Evolutionary conservation across 2,888 invertebrate species (phyloP).

Genomic region (Bedellia somnulentella): DNA sequence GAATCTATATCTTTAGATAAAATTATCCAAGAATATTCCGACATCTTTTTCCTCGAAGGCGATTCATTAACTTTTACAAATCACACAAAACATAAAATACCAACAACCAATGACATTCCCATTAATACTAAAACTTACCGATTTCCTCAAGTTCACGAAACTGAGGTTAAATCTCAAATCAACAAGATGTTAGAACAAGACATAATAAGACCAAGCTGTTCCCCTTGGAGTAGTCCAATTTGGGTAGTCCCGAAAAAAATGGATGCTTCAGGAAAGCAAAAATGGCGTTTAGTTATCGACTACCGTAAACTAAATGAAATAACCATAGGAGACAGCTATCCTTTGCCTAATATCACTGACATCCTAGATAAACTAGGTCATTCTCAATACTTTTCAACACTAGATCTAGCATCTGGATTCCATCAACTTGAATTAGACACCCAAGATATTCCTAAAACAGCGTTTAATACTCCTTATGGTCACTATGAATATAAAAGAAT

Average conservation of each 20-base stretch:
- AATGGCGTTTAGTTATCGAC: too few relatives aligned
- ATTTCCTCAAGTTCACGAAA: conserved; percentile 15
- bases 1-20: conserved; percentile 13
- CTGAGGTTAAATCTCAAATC: conserved; percentile 15
- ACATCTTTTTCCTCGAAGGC: conserved; percentile 19
- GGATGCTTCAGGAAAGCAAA: conserved; percentile 18
- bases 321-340: conserved; percentile 16
- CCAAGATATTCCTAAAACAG: conserved; percentile 12
- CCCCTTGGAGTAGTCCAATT: conserved; percentile 24
- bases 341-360: conserved; percentile 15
- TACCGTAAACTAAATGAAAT: too few relatives aligned
- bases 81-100: conserved; percentile 14
- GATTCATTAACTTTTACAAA: conserved; percentile 14
- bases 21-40: conserved; percentile 14
- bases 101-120: conserved; percentile 14
- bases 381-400: conserved; percentile 10
- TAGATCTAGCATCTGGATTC: too few relatives aligned
- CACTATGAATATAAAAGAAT: background rate
- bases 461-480: conserved; percentile 1
- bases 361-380: conserved; percentile 11
- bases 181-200: conserved; percentile 13
- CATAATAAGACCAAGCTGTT: conserved; percentile 15
- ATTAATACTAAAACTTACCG: too few relatives aligned
- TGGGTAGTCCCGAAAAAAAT: too few relatives aligned
- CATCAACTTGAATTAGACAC: conserved; percentile 12